Evolutionary conservation across 2,888 invertebrate species (phyloP), one percentile per base, ranked within the genome.

Genomic region (Craniophora ligustri): DNA sequence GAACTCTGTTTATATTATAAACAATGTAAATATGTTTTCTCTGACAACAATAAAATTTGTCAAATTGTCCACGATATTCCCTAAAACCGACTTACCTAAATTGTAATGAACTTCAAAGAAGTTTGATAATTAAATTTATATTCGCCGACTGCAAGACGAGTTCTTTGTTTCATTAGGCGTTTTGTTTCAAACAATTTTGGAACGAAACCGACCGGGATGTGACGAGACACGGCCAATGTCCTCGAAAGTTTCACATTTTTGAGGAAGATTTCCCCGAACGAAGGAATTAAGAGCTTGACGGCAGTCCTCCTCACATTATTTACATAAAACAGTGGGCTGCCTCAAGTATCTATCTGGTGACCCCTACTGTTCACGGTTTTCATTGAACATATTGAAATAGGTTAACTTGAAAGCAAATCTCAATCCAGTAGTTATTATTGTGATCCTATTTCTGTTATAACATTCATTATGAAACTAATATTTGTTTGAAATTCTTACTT

Each of bases 91-190:
- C 61, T 56, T 26, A 58, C 45, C 57, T 63, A 79, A 81, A 79
- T 71, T 79, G 74, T 80, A 79, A 84, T 78, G 74, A 84, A 82
- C 78, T 79, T 69, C 50, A 62, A 70, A 73, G 74, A 75, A 80
- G 79, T 82, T 84, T 76, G 45, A 68, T 82, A 84, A 85, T 85
- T 84, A 76, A 81, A 84, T 86, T 86, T 81, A 79, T 81, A 78
- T 80, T 80, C 75, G 55, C 64, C 67, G 72, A 67, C 69, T 75
- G 75, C 75, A 73, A 78, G 61, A 58, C 50, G 73, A 63, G 56
- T 76, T 76, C 79, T 82, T 85, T 86, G 86, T 86, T 85, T 83
- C 84, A 84, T 84, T 80, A 84, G 73, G 68, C 72, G 67, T 77
- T 81, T 79, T 78, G 80, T 79, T 78, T 66, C 57, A 73, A 69